phyloP scores from a whole-genome alignment of 2,797 vertebrate species.

The Enteromius radiatus region DNA sequence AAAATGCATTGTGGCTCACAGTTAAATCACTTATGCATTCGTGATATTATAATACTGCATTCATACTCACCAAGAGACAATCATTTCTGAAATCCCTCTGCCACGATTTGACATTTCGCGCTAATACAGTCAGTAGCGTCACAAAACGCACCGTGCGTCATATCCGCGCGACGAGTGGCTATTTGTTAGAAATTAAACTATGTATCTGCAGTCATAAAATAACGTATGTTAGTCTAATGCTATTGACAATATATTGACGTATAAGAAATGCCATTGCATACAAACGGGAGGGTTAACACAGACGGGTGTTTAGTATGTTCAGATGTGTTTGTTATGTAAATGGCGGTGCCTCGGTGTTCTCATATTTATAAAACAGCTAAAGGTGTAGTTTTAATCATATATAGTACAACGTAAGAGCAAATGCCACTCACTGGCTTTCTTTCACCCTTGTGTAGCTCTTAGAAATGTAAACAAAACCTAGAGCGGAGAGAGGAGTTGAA shows the following conservation, averaged over 20 bases:
- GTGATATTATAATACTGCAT: background rate
- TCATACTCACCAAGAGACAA: background rate
- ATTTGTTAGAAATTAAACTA: background rate
- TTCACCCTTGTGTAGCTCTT: conserved; percentile 22
- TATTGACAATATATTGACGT: background rate
- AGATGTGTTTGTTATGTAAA: background rate
- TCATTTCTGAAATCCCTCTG: background rate
- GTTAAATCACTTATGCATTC: background rate
- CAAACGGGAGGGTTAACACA: too few species aligned
- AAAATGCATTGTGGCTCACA: background rate
- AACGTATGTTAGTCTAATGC: background rate
- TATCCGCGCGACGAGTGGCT: conserved; percentile 42
- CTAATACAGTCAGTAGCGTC: background rate
- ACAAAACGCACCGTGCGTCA: conserved; percentile 8
- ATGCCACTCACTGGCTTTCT: conserved; percentile 23
- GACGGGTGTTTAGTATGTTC: background rate
- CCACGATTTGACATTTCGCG: conserved; percentile 60
- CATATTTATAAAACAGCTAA: background rate
- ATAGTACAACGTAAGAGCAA: background rate
- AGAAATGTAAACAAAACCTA: conserved; percentile 30
- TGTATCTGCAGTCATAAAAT: background rate
- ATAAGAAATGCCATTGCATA: background rate
- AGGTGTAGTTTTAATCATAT: background rate
- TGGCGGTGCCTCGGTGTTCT: background rate
- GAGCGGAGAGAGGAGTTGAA: background rate